Conservation (phyloP, 1,140 invertebrate genomes). For the Drosophila punjabiensis region DNA sequence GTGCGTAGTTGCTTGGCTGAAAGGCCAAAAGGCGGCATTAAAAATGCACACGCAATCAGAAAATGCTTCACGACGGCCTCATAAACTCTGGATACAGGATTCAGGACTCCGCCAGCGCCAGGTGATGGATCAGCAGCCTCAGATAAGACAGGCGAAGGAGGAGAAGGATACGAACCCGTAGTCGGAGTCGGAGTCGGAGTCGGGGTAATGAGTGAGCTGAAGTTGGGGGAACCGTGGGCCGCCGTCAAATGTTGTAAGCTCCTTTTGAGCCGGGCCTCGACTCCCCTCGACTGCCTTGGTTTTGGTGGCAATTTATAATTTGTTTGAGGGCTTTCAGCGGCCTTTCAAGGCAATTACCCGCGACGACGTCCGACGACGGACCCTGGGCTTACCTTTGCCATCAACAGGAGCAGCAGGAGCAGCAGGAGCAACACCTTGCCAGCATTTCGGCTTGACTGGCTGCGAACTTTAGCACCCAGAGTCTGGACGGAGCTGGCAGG, state of each 20-base stretch:
- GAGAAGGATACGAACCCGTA: slow-evolving; percentile 5
- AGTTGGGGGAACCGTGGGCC: slow-evolving; percentile 19
- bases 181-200: slow-evolving; percentile 5
- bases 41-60: slow-evolving; percentile 83
- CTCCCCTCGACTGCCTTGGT: slow-evolving; percentile 1
- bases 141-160: slow-evolving; percentile 66
- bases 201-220: slow-evolving; percentile 69
- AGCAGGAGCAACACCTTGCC: slow-evolving; percentile 24
- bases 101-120: slow-evolving; percentile 16
- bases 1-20: slow-evolving; percentile 62
- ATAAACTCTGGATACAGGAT: slow-evolving; percentile 28
- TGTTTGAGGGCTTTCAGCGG: slow-evolving; percentile 76
- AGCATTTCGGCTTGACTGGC: slow-evolving; percentile 63
- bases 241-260: slow-evolving; percentile 59
- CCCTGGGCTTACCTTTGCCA: slow-evolving; percentile 51
- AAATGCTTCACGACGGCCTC: slow-evolving; percentile 62
- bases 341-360: slow-evolving; percentile 75
- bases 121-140: slow-evolving; percentile 71
- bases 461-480: slow-evolving; percentile 50
- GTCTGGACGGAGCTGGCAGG: slow-evolving; percentile 5
- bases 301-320: slow-evolving; percentile 71
- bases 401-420: neutral
- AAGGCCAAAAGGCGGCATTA: slow-evolving; percentile 76
- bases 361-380: slow-evolving; percentile 13
- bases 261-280: slow-evolving; percentile 56